Evolutionary conservation across 92 coral and sea anemone genomes (phyloP).

Genomic region (Porites divaricata): DNA sequence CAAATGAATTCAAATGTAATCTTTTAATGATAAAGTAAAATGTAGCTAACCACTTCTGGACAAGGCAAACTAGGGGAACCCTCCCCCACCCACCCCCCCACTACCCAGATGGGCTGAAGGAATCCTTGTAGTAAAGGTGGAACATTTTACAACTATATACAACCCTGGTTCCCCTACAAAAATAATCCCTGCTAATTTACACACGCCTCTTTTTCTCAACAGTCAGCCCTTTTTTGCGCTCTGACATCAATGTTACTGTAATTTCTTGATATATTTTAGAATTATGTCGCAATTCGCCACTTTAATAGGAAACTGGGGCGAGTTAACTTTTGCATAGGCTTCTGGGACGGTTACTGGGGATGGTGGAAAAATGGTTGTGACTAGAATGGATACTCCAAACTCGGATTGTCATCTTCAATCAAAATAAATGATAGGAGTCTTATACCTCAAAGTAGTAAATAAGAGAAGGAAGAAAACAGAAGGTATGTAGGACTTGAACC

Average conservation of each 20-base stretch:
- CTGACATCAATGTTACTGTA: background rate
- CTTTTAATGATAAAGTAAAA: slow-evolving; percentile 17
- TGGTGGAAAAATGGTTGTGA: no score
- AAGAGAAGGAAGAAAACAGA: no score
- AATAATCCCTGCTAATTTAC: slow-evolving; percentile 33
- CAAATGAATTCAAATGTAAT: background rate
- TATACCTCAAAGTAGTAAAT: no score
- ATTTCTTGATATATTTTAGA: background rate
- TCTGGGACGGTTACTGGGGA: no score
- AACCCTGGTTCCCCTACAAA: slow-evolving; percentile 30
- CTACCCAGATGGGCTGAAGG: background rate
- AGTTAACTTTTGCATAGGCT: no score
- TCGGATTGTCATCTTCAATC: no score
- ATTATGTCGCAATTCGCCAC: background rate
- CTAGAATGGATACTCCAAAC: no score
- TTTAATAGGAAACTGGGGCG: no score
- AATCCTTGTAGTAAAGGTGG: background rate
- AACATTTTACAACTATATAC: slow-evolving; percentile 37
- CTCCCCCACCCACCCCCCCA: background rate
- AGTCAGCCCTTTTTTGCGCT: background rate
- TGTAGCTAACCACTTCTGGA: background rate
- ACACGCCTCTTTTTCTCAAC: background rate
- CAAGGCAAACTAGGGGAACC: background rate
- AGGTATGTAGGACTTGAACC: no score
- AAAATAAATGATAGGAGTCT: no score